Conservation (phyloP, 2,888 invertebrate genomes). For the Latrodectus elegans region DNA sequence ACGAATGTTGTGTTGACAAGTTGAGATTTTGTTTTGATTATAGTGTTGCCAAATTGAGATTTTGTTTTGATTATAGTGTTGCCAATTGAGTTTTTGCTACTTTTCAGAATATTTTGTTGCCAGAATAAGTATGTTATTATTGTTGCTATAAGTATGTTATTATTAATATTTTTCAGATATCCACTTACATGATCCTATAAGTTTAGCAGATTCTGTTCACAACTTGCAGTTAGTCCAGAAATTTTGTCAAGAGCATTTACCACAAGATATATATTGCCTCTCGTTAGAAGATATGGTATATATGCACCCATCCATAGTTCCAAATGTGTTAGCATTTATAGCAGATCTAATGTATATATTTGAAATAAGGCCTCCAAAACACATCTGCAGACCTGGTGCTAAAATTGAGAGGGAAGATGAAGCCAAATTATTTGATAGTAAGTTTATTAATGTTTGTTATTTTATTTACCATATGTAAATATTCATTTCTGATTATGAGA, state of each 20-base stretch:
- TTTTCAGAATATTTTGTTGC: too few relatives aligned
- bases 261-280: constrained; percentile 93
- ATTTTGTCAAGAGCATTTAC: constrained; percentile 89
- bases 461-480: too few relatives aligned
- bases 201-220: constrained; percentile 91
- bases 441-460: neutral
- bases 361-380: constrained; percentile 93
- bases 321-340: constrained; percentile 91
- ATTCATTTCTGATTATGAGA: too few relatives aligned
- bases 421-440: constrained; percentile 54
- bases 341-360: constrained; percentile 95
- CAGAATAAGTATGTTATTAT: too few relatives aligned
- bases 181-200: constrained; percentile 79
- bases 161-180: constrained; percentile 53
- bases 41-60: too few relatives aligned
- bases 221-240: constrained; percentile 91
- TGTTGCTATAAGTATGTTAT: neutral
- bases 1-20: too few relatives aligned
- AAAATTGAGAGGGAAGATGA: constrained; percentile 65
- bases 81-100: too few relatives aligned
- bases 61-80: too few relatives aligned
- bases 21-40: too few relatives aligned
- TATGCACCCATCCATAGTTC: constrained; percentile 92
- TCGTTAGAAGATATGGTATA: constrained; percentile 96
- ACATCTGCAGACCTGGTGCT: constrained; percentile 83